Conservation (phyloP, 1,140 invertebrate species). For the Hormaphis cornu region DNA sequence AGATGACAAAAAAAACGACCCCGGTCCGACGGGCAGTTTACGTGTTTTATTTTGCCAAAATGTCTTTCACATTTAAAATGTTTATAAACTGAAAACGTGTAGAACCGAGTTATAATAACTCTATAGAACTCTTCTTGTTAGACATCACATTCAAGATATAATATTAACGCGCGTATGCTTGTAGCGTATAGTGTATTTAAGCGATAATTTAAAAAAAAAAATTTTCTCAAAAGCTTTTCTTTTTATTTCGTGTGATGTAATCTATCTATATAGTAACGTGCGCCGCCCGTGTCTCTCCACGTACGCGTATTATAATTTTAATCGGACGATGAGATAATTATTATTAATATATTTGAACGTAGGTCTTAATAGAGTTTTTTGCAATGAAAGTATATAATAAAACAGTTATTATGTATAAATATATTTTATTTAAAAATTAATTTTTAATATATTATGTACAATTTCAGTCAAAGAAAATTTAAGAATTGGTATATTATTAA, state of each 20-base stretch:
- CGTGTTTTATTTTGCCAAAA: conserved; percentile 20
- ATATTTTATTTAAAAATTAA: neutral
- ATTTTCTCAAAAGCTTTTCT: neutral
- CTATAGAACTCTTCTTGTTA: conserved; percentile 9
- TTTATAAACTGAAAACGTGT: neutral
- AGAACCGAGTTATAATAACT: conserved; percentile 1
- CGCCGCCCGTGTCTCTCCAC: neutral
- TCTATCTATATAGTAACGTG: neutral
- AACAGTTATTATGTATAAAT: neutral
- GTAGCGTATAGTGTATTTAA: neutral
- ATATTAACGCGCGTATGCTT: neutral
- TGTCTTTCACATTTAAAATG: conserved; percentile 21
- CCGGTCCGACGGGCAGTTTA: neutral
- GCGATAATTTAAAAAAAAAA: neutral
- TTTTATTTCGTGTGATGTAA: conserved; percentile 9
- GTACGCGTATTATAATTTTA: neutral
- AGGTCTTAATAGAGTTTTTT: neutral
- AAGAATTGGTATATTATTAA: conserved; percentile 19
- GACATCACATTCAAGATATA: conserved; percentile 17
- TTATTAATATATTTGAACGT: conserved; percentile 14
- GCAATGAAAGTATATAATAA: neutral
- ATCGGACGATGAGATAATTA: neutral
- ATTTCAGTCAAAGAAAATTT: conserved; percentile 15
- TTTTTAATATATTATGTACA: neutral
- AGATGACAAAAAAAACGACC: neutral